These are phyloP conservation scores for Trichonephila clavata DNA, from an alignment of 1,140 invertebrate genomes.

Conservation along the genomic window DNA sequence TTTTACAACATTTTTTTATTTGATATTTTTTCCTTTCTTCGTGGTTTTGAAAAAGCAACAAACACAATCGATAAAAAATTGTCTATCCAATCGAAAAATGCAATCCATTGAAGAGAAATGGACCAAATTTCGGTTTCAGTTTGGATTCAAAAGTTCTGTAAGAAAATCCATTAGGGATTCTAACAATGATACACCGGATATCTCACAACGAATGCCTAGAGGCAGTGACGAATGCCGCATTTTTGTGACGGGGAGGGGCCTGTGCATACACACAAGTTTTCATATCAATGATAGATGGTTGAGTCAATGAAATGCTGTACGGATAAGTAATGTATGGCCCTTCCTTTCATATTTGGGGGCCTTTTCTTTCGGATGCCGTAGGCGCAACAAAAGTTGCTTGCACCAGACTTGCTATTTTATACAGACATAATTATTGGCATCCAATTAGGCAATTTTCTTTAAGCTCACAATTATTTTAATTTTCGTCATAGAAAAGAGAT, in stretches of 20 bases:
- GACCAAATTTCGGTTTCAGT: background rate
- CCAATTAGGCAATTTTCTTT: too few species aligned
- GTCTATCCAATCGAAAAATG: background rate
- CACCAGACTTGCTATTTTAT: too few species aligned
- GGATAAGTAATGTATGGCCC: background rate
- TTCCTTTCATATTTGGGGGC: background rate
- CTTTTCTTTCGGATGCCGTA: background rate
- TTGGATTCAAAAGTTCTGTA: background rate
- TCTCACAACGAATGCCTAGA: background rate
- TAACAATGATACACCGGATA: background rate
- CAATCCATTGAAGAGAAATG: background rate
- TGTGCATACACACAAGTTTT: background rate
- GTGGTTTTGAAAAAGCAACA: background rate
- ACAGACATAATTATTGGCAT: too few species aligned
- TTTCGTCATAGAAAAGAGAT: too few species aligned
- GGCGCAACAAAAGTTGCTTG: background rate
- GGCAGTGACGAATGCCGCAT: background rate
- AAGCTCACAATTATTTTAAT: too few species aligned
- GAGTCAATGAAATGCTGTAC: background rate
- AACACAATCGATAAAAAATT: background rate
- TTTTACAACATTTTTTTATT: background rate
- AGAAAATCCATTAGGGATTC: background rate
- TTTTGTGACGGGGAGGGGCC: background rate
- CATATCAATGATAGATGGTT: background rate
- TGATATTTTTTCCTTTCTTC: background rate